Base-by-base conservation (phyloP, 2,113 vertebrate genomes). In the Trematomus loennbergii region DNA sequence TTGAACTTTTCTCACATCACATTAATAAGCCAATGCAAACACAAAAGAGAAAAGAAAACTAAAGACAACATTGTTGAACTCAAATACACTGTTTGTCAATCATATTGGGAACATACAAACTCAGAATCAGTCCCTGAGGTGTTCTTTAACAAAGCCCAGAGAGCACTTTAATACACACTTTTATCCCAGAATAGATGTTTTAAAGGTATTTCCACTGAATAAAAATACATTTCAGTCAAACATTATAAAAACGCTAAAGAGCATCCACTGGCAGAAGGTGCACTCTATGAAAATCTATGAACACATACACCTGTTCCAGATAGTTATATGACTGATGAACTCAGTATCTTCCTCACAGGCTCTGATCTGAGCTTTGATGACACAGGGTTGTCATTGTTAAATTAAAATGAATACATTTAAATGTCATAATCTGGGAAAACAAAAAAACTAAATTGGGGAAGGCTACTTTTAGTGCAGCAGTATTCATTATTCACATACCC, bases 81-180 rank as follows among this genome's bases (percentile, higher is more conserved):
- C 16, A 82, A 67, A 40, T 71, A 52, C 72, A 40, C 45, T 40
- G 59, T 68, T 68, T 40, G 63, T 68, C 68, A 12, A 75, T 53
- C 12, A 55, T 68, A 78, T 9, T 71, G 66, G 79, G 48, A 76
- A 53, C 25, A 62, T 77, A 79, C 0, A 79, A 81, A 84, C 43
- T 36, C 61, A 74, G 63, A 79, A 84, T 82, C 22, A 20, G 77
- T 90, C 86, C 87, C 89, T 91, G 89, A 92, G 87, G 66, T 81
- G 78, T 71, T 71, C 43, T 53, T 48, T 58, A 58, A 62, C 57
- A 67, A 75, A 75, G 36, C 17, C 0, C 9, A 43, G 65, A 70
- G 40, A 60, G 40, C 48, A 33, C 2, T 50, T 29, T 10, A 29
- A 29, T 29, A 4, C 5, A 53, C 29, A 67, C 9, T 12, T 18